Percentiles rank a stretch among this genome's conserved stretches.
Evolutionary conservation across 2,888 invertebrate species (phyloP).

Genomic region (Eupeodes latifasciatus): DNA sequence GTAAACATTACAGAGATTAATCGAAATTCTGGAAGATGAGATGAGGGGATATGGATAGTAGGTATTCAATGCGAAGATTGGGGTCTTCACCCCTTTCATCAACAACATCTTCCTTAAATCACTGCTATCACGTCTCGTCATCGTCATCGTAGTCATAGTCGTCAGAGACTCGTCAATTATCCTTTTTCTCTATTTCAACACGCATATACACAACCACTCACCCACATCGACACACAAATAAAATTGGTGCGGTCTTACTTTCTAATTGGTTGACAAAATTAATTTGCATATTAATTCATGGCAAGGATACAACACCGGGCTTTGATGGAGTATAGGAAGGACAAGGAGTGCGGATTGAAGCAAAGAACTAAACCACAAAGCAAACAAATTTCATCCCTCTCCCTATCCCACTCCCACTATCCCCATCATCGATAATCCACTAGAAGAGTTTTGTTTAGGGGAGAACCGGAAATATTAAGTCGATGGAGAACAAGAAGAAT

Average conservation of each 20-base stretch:
- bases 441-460: slow-evolving; percentile 9
- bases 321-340: neutral
- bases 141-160: slow-evolving; percentile 6
- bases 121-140: slow-evolving; percentile 33
- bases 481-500: neutral
- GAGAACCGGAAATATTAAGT: neutral
- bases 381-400: slow-evolving; percentile 59
- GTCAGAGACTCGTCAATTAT: slow-evolving; percentile 63
- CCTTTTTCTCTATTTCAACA: slow-evolving; percentile 68
- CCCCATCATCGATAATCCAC: slow-evolving; percentile 61
- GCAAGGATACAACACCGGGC: slow-evolving; percentile 52
- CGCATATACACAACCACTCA: slow-evolving; percentile 49
- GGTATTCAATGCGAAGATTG: neutral
- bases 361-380: slow-evolving; percentile 65
- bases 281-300: slow-evolving; percentile 76
- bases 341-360: neutral
- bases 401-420: neutral
- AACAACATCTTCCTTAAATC: slow-evolving; percentile 35
- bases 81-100: neutral
- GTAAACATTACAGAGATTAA: slow-evolving; percentile 73
- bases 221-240: slow-evolving; percentile 36
- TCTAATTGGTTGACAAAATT: slow-evolving; percentile 77
- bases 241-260: slow-evolving; percentile 64
- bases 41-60: neutral
- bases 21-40: slow-evolving; percentile 44